Base-by-base conservation (phyloP, 2,797 vertebrate genomes). In the Eupleurogrammus muticus region DNA sequence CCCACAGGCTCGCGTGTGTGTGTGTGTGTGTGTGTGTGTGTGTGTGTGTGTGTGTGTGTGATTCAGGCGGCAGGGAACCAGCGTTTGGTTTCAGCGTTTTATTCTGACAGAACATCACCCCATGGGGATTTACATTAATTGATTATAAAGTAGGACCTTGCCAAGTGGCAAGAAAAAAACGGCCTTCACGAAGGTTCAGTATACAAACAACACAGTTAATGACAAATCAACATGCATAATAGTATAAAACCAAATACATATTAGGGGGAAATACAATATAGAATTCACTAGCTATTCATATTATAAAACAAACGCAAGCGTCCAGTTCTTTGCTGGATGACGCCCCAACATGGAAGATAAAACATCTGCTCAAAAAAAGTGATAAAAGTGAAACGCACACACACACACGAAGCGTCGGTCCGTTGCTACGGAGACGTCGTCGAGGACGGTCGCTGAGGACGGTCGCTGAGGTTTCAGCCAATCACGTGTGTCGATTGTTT, bases 31-130 rank as follows among this genome's bases (percentile, higher is more conserved):
- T 28, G 3, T 28, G 28, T 28, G 28, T 28, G 28, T 28, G 28
- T 28, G 28, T 28, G 28, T 28, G 28, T 28, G 28, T 28, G 28
- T 13, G 9, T 4, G 9, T 14, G 1, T 14, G 34, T 38, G 52
- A 70, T 34, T 59, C 4, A 50, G 20, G 70, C 24, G 50, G 6
- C 19, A 63, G 51, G 52, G 23, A 50, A 47, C 19, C 24, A 62
- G 17, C 12, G 2, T 75, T 86, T 74, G 16, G 32, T 76, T 87
- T 85, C 66, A 86, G 57, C 82, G 74, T 92, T 91, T n/a, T 92
- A 89, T 91, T 92, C 62, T 66, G 70, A 85, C 55, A 88, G 76
- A 90, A 87, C 62, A 73, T 73, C 82, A 88, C 28, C 80, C 80
- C 76, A 89, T 85, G 72, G 82, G 84, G 78, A 86, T 87, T 90